Percentiles rank a stretch among this genome's conserved stretches.
phyloP scores from a whole-genome alignment of 1,140 invertebrate species.

The Probaryconus sp. region DNA sequence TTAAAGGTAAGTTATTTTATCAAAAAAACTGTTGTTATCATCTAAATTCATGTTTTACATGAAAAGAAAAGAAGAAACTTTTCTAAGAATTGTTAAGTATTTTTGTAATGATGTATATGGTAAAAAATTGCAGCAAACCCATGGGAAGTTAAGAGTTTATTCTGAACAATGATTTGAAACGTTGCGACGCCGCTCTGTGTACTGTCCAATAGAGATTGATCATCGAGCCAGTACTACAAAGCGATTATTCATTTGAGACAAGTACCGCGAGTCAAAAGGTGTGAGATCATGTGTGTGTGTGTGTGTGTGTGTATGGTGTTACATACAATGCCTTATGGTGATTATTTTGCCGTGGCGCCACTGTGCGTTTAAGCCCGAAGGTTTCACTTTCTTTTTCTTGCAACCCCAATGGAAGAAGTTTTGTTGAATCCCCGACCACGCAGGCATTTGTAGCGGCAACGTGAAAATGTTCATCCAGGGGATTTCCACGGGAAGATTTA shows the following conservation, averaged over 20 bases:
- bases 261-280: constrained; percentile 50
- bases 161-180: no score
- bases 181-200: neutral
- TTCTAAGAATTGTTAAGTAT: no score
- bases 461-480: constrained; percentile 34
- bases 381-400: constrained; percentile 56
- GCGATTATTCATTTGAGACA: constrained; percentile 36
- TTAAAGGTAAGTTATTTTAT: constrained; percentile 46
- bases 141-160: no score
- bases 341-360: constrained; percentile 53
- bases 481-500: constrained; percentile 19
- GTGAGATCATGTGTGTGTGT: constrained; percentile 51
- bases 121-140: no score
- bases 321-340: constrained; percentile 43
- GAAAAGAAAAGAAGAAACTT: no score
- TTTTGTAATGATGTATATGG: no score
- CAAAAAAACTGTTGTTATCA: no score
- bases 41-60: no score
- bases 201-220: no score
- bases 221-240: no score
- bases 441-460: constrained; percentile 22
- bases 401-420: constrained; percentile 14
- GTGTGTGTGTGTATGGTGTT: no score
- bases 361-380: constrained; percentile 31
- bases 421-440: constrained; percentile 7